Percentiles rank a stretch among this genome's conserved stretches.
Evolutionary conservation across 1,140 invertebrate species (phyloP).

Genomic region (Brachionus plicatilis): DNA sequence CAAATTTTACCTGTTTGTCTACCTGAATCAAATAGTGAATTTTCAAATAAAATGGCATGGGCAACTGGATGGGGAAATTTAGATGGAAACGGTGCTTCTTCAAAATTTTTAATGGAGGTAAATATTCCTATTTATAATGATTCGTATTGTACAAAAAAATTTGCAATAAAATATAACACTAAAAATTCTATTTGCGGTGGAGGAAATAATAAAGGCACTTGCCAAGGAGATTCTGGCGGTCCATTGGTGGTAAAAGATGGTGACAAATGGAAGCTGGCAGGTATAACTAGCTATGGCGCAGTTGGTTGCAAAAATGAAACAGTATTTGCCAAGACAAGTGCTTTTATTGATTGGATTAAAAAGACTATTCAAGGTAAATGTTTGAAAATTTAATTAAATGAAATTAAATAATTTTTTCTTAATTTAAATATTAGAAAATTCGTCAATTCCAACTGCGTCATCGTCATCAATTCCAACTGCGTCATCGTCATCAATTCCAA

Average conservation of each 20-base stretch:
- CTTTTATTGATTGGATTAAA: constrained; percentile 3
- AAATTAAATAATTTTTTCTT: not conserved
- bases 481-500: too few relatives aligned
- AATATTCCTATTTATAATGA: not conserved
- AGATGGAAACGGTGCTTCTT: not conserved
- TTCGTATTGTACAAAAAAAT: not conserved
- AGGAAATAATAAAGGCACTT: not conserved
- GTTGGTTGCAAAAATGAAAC: too few relatives aligned
- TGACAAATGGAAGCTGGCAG: not conserved
- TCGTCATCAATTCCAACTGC: too few relatives aligned
- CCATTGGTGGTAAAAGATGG: not conserved
- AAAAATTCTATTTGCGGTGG: not conserved
- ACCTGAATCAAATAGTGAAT: not conserved
- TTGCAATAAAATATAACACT: not conserved
- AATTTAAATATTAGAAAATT: not conserved
- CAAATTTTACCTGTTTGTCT: not conserved
- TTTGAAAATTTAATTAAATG: not conserved
- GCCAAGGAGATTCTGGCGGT: constrained; percentile 23
- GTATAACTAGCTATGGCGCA: too few relatives aligned
- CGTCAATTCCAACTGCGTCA: not conserved
- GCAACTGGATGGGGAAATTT: constrained; percentile 7
- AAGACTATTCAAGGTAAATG: not conserved
- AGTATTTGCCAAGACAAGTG: too few relatives aligned
- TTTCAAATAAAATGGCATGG: not conserved
- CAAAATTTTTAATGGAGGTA: not conserved